Evolutionary conservation across 92 coral and sea anemone genomes (phyloP).

Genomic region (Parazoanthus darwini): DNA sequence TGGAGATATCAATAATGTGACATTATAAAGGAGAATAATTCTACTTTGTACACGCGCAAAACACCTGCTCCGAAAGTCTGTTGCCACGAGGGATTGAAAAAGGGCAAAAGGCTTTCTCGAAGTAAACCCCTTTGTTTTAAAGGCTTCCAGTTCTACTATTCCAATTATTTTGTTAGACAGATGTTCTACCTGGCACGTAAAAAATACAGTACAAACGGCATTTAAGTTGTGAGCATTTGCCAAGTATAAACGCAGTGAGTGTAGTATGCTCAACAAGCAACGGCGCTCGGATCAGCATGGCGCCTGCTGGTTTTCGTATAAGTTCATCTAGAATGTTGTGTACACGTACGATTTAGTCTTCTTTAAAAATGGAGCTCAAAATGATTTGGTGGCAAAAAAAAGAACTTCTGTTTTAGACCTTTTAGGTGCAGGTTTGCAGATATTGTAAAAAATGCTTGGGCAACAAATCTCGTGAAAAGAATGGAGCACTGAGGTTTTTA

Average conservation of each 20-base stretch:
- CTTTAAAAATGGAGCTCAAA: too few relatives aligned
- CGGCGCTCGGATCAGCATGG: background rate
- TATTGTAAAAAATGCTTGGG: too few relatives aligned
- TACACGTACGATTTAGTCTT: too few relatives aligned
- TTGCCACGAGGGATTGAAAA: background rate
- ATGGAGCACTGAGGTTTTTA: background rate
- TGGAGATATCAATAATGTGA: too few relatives aligned
- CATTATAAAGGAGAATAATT: too few relatives aligned
- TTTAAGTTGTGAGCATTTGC: too few relatives aligned
- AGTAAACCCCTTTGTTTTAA: background rate
- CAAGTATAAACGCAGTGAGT: background rate
- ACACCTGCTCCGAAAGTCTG: background rate
- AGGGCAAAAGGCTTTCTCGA: background rate
- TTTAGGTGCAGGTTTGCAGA: too few relatives aligned
- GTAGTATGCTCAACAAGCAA: background rate
- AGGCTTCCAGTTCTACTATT: background rate
- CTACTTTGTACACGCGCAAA: background rate
- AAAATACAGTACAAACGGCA: background rate
- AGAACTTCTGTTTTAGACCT: too few relatives aligned
- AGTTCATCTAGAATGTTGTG: too few relatives aligned
- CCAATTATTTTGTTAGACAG: background rate
- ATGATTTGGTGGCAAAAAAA: too few relatives aligned
- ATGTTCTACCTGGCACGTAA: background rate
- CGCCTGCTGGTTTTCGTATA: background rate
- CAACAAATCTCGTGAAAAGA: too few relatives aligned